Percentiles rank a stretch among this genome's conserved stretches.
phyloP scores from a whole-genome alignment of 2,797 vertebrate species.

The Enteromius treurensis region DNA sequence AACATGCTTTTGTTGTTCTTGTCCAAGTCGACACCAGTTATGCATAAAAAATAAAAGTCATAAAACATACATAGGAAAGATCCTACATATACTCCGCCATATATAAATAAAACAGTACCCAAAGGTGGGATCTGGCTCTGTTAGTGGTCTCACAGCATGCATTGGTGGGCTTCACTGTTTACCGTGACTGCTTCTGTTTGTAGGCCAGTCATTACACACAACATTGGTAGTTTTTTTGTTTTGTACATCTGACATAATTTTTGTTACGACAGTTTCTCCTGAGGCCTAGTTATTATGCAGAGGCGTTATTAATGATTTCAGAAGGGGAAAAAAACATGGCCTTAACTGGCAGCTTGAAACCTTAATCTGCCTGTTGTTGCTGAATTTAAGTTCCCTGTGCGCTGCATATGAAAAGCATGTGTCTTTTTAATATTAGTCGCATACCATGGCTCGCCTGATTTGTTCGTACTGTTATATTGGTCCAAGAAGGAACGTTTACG shows the following conservation, averaged over 20 bases:
- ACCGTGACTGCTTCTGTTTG: constrained; percentile 30
- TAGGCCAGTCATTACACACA: constrained; percentile 3
- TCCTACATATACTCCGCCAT: constrained; percentile 5
- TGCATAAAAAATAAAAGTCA: background rate
- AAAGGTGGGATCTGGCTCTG: background rate
- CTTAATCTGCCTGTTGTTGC: constrained; percentile 18
- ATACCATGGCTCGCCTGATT: constrained; percentile 38
- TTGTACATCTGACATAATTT: background rate
- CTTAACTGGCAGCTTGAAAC: constrained; percentile 6
- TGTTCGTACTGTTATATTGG: constrained; percentile 42
- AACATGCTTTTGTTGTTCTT: constrained; percentile 25
- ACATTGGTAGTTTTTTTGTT: constrained; percentile 16
- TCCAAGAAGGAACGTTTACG: constrained; percentile 42
- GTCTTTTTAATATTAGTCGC: constrained; percentile 28
- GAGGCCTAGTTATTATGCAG: background rate
- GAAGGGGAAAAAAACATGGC: background rate
- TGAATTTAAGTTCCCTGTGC: constrained; percentile 4
- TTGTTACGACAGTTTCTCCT: background rate
- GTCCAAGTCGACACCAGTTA: background rate
- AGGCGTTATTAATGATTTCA: constrained; percentile 3
- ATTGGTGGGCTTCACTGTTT: constrained; percentile 20
- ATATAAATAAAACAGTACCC: constrained; percentile 7
- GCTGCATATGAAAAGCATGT: constrained; percentile 39
- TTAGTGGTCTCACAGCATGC: constrained; percentile 12
- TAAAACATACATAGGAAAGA: background rate